Evolutionary conservation across 1,140 invertebrate species (phyloP).

Genomic region (Galleria mellonella): DNA sequence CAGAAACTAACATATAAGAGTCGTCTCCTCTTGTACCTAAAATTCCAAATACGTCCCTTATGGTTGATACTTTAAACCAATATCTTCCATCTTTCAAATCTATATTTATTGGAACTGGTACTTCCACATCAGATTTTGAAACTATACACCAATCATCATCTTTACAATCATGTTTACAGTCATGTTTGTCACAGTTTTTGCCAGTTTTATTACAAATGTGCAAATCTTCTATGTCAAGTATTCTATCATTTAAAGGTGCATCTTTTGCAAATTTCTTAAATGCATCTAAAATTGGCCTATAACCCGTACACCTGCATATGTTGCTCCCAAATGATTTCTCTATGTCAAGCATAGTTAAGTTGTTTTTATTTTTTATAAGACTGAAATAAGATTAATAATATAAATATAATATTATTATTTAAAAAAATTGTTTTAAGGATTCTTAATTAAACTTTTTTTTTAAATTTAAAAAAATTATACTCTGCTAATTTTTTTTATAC

Average conservation of each 20-base stretch:
- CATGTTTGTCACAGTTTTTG: slow-evolving; percentile 37
- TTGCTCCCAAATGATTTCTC: slow-evolving; percentile 84
- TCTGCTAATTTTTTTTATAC: too few relatives aligned
- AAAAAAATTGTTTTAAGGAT: too few relatives aligned
- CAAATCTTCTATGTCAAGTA: slow-evolving; percentile 47
- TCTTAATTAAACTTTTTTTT: too few relatives aligned
- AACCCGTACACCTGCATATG: slow-evolving; percentile 88
- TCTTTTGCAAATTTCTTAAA: slow-evolving; percentile 80
- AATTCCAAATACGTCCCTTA: slow-evolving; percentile 34
- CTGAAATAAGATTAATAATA: too few relatives aligned
- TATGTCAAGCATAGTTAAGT: slow-evolving; percentile 77
- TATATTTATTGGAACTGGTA: slow-evolving; percentile 34
- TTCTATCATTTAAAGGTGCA: slow-evolving; percentile 9
- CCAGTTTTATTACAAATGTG: slow-evolving; percentile 26
- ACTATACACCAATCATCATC: slow-evolving; percentile 45
- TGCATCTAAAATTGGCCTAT: slow-evolving; percentile 85
- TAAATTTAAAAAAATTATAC: too few relatives aligned
- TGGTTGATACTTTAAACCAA: slow-evolving; percentile 34
- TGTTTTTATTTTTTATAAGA: slow-evolving; percentile 46
- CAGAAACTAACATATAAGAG: slow-evolving; percentile 72
- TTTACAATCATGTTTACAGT: slow-evolving; percentile 21
- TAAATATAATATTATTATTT: not conserved
- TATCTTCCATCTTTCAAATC: slow-evolving; percentile 31
- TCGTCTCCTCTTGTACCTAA: slow-evolving; percentile 17
- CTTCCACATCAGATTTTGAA: slow-evolving; percentile 12